A percentile compares a stretch with the other conserved stretches of the same genome.
Conservation (phyloP, 2,113 vertebrate genomes). For the Rousettus leschenaultii region DNA sequence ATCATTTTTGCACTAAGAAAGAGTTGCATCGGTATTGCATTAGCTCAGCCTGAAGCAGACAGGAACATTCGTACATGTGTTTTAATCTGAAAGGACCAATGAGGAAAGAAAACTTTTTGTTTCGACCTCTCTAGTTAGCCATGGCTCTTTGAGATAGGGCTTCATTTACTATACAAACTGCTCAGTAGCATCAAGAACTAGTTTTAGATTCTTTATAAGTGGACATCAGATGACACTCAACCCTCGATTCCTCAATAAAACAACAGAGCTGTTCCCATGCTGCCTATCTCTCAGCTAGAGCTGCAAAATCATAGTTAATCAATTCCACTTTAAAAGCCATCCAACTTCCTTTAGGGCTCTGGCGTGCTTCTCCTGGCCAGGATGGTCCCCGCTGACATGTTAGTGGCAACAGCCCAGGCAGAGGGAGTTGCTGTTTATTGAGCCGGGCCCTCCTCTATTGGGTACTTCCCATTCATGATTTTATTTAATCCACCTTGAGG, state of each 20-base stretch:
- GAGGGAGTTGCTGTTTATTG: background rate
- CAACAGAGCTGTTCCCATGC: constrained; percentile 65
- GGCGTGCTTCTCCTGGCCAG: background rate
- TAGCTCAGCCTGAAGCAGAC: background rate
- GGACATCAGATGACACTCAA: constrained; percentile 51
- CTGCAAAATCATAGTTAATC: constrained; percentile 59
- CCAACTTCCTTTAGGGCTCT: constrained; percentile 43
- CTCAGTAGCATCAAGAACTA: constrained; percentile 68
- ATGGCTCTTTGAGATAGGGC: constrained; percentile 14
- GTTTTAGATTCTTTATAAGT: constrained; percentile 51
- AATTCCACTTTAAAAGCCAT: background rate
- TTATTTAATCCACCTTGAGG: background rate
- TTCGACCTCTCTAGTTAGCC: background rate
- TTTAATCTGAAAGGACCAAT: constrained; percentile 3
- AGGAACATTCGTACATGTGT: background rate
- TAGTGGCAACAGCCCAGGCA: background rate
- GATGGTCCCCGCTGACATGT: background rate
- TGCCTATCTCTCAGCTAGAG: constrained; percentile 28
- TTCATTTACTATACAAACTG: constrained; percentile 71
- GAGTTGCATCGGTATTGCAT: background rate
- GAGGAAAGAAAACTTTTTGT: background rate
- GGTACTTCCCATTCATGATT: background rate
- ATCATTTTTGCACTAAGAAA: constrained; percentile 17
- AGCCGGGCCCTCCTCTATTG: background rate
- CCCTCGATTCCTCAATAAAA: constrained; percentile 61